Evolutionary conservation across 2,797 vertebrate species (phyloP).

Genomic region (Enteromius viviparus): DNA sequence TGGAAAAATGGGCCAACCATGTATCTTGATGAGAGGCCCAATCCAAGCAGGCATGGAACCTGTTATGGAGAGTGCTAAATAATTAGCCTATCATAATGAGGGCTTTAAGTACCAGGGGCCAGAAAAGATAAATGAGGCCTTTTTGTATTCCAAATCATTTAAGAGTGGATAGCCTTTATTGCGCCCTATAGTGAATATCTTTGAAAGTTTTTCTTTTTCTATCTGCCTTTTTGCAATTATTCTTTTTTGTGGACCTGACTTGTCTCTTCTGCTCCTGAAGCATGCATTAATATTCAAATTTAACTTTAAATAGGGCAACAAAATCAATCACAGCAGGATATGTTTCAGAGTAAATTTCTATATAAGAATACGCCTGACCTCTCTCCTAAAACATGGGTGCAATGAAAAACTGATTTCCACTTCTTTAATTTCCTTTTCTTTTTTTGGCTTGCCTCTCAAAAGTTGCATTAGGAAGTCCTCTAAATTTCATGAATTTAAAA

Average conservation of each 20-base stretch:
- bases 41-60: constrained; percentile 28
- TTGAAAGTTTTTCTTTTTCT: constrained; percentile 19
- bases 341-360: constrained; percentile 14
- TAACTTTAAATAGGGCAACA: constrained; percentile 45
- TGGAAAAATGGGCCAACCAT: constrained; percentile 26
- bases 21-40: constrained; percentile 29
- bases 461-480: constrained; percentile 25
- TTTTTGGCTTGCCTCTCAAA: constrained; percentile 13
- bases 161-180: constrained; percentile 34
- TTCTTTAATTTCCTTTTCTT: constrained; percentile 6
- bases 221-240: constrained; percentile 10
- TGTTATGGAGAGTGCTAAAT: constrained; percentile 52
- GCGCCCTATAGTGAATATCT: constrained; percentile 18
- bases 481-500: constrained; percentile 49
- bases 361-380: constrained; percentile 33
- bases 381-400: constrained; percentile 16
- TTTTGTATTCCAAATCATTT: constrained; percentile 40
- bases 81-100: constrained; percentile 67
- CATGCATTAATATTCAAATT: constrained; percentile 48
- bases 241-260: constrained; percentile 25
- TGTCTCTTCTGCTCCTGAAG: constrained; percentile 35
- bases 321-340: constrained; percentile 36
- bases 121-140: constrained; percentile 46
- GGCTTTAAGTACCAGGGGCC: constrained; percentile 38
- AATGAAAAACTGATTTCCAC: constrained; percentile 3